A percentile compares a stretch with the other conserved stretches of the same genome.
phyloP scores from a whole-genome alignment of 2,113 vertebrate genomes.

The Brevimyrus niger region DNA sequence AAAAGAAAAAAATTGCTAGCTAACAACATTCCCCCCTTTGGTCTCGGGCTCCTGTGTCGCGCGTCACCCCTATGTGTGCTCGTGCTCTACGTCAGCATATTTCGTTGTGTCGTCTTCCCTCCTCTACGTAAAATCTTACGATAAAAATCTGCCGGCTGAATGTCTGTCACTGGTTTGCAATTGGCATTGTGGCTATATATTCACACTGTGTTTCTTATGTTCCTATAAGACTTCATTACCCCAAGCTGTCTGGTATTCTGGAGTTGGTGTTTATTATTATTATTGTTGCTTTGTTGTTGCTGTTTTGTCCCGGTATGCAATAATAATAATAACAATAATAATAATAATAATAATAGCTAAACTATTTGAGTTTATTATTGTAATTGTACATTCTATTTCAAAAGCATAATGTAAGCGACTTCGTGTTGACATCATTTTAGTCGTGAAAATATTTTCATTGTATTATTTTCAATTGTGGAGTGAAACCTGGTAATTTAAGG shows the following conservation, averaged over 20 bases:
- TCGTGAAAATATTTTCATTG: background rate
- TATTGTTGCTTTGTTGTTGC: background rate
- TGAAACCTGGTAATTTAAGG: background rate
- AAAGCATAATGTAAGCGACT: background rate
- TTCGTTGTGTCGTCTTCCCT: background rate
- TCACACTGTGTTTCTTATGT: background rate
- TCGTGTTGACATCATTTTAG: background rate
- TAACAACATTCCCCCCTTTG: slow-evolving; percentile 20
- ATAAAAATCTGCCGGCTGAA: background rate
- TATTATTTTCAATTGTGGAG: background rate
- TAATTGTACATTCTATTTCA: background rate
- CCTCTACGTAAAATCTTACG: background rate
- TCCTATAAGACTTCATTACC: background rate
- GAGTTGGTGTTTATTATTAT: background rate
- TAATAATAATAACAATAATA: background rate
- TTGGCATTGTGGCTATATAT: background rate
- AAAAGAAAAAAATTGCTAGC: slow-evolving; percentile 17
- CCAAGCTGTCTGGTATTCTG: background rate
- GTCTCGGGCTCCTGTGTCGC: slow-evolving; percentile 13
- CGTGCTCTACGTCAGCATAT: slow-evolving; percentile 20
- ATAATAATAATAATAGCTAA: background rate
- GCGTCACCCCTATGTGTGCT: slow-evolving; percentile 22
- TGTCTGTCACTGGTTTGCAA: background rate
- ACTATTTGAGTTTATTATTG: background rate
- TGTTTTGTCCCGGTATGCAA: background rate